phyloP scores from a whole-genome alignment of 2,888 invertebrate genomes.

The Bugulina stolonifera region DNA sequence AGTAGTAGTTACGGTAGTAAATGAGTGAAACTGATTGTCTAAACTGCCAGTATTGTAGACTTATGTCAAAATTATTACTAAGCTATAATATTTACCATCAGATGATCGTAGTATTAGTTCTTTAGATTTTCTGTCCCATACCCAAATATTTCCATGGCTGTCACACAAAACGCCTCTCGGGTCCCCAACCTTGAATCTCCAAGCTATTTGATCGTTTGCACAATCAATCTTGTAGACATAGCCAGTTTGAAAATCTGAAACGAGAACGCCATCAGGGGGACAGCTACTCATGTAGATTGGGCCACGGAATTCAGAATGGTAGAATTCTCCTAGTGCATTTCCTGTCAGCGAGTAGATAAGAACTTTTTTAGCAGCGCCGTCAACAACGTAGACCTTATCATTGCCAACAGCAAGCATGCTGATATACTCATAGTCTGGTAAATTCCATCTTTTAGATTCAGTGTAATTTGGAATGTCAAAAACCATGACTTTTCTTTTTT shows the following conservation, averaged over 20 bases:
- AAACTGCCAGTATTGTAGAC: no score
- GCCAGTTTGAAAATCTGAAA: not conserved
- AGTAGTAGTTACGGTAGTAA: no score
- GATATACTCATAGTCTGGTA: slow-evolving; percentile 2
- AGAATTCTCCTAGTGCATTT: not conserved
- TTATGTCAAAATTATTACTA: no score
- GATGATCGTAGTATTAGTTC: not conserved
- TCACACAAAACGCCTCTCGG: slow-evolving; percentile 14
- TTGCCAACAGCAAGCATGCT: slow-evolving; percentile 18
- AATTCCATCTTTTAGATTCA: not conserved
- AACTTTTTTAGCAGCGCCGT: not conserved
- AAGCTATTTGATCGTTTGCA: not conserved
- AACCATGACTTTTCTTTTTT: not conserved
- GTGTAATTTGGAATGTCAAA: not conserved
- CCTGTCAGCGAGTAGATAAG: not conserved
- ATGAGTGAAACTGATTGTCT: no score
- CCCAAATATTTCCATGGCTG: not conserved
- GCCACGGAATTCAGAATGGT: not conserved
- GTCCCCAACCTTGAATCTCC: not conserved
- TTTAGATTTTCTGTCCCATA: not conserved
- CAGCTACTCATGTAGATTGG: slow-evolving; percentile 20
- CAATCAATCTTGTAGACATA: slow-evolving; percentile 7
- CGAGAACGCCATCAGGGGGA: slow-evolving; percentile 1
- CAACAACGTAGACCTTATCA: slow-evolving; percentile 20
- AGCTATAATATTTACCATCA: not conserved